Evolutionary conservation across 2,797 vertebrate genomes (phyloP), one percentile per base, ranked within the genome.

Genomic region (Podarcis siculus): DNA sequence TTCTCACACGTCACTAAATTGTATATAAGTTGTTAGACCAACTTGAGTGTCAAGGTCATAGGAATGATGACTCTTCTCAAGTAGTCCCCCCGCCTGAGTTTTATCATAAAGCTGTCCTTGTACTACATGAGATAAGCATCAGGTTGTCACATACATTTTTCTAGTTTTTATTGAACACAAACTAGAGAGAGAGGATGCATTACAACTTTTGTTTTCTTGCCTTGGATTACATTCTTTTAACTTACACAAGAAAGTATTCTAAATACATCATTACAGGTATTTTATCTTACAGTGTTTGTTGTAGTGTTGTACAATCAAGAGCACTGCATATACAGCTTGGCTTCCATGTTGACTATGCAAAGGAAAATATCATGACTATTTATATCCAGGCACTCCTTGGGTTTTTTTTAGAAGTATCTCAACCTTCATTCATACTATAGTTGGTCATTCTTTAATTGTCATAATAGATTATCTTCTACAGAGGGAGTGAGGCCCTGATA

Each of bases 1-100:
- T 96, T 95, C 95, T 97, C 3, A 85, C 94, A 93, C 90, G 90
- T 94, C 91, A 91, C 95, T 96, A 92, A 96, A 96, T 96, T 94
- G 89, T 95, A 85, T 86, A 91, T 89, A 95, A 95, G 94, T 96
- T 96, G 94, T 93, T 92, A 92, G 91, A 95, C 93, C 90, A 95
- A 95, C 95, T 93, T 89, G 90, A 93, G 89, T 94, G 95, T 95
- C 95, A 96, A 93, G 93, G 95, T 96, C 93, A 93, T 25, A 89
- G 92, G 91, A 97, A 88, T 90, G 91, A 95, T 93, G 89, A 93
- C 92, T 90, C 82, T 95, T 96, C 93, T 90, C 90, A 93, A 93
- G 92, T 93, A 94, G 91, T 90, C 92, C 92, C 5, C 1, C 10
- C 25, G 0, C 12, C 21, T 1, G 81, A 93, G 90, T 82, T 93